phyloP scores from a whole-genome alignment of 2,113 vertebrate genomes.

The Paramormyrops kingsleyae region DNA sequence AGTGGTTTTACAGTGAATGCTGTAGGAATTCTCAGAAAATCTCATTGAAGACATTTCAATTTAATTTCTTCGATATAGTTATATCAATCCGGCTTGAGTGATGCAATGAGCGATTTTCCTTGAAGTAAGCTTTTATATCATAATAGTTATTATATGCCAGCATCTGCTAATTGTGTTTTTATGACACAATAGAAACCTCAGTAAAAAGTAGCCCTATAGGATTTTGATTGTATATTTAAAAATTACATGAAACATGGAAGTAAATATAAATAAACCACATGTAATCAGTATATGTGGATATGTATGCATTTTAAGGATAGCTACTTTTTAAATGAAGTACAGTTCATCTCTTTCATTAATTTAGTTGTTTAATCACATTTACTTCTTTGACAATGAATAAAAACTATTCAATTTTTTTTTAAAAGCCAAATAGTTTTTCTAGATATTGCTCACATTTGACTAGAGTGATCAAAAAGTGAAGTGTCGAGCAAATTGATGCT shows the following conservation, averaged over 20 bases:
- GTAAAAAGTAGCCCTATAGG: not conserved
- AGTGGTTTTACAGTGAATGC: constrained; percentile 50
- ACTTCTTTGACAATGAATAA: not conserved
- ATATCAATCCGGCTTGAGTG: constrained; percentile 59
- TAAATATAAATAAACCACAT: not conserved
- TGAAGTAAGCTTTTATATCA: constrained; percentile 31
- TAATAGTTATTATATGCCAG: not conserved
- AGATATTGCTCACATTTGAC: not conserved
- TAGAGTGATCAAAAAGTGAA: not conserved
- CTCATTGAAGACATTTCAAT: constrained; percentile 59
- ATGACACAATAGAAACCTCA: not conserved
- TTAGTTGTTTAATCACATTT: not conserved
- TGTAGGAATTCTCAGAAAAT: constrained; percentile 64
- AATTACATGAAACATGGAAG: not conserved
- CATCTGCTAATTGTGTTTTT: not conserved
- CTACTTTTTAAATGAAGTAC: not conserved
- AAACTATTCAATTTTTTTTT: not conserved
- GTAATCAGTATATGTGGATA: not conserved
- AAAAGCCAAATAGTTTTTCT: not conserved
- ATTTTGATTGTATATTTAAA: not conserved
- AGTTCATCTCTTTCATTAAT: not conserved
- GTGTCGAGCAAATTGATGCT: not conserved
- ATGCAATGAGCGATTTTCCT: constrained; percentile 54
- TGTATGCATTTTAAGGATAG: not conserved
- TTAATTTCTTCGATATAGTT: constrained; percentile 56